Evolutionary conservation across 2,113 vertebrate species (phyloP).

Genomic region (Nibea albiflora): DNA sequence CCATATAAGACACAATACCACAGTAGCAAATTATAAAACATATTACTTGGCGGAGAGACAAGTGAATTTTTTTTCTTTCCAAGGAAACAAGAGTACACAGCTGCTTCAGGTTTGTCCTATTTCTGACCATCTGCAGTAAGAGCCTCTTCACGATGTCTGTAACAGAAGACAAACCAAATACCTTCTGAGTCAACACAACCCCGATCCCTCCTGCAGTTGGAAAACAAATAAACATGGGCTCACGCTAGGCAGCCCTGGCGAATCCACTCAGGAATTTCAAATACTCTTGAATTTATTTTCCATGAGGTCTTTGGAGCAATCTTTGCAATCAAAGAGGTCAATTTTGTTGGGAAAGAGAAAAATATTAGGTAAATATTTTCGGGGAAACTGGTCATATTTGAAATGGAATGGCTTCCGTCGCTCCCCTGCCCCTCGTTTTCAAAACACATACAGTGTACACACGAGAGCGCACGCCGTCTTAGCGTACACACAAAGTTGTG

Average conservation of each 20-base stretch:
- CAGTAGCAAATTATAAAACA: slow-evolving; percentile 72
- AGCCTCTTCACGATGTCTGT: slow-evolving; percentile 70
- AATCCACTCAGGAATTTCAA: slow-evolving; percentile 78
- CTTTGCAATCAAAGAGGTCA: slow-evolving; percentile 76
- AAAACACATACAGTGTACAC: slow-evolving; percentile 35
- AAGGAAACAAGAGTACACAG: slow-evolving; percentile 65
- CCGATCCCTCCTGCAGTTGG: slow-evolving; percentile 65
- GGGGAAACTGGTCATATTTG: slow-evolving; percentile 75
- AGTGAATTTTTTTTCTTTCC: slow-evolving; percentile 29
- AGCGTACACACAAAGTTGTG: slow-evolving; percentile 24
- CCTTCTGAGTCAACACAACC: slow-evolving; percentile 76
- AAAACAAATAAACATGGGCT: slow-evolving; percentile 82
- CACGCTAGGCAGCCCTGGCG: slow-evolving; percentile 59
- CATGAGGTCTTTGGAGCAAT: slow-evolving; percentile 79
- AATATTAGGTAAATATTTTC: slow-evolving; percentile 85
- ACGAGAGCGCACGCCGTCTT: slow-evolving; percentile 16
- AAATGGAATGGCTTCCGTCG: slow-evolving; percentile 66
- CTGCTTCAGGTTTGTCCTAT: slow-evolving; percentile 71
- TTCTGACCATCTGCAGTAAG: slow-evolving; percentile 70
- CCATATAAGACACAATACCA: slow-evolving; percentile 58
- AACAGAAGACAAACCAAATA: slow-evolving; percentile 79
- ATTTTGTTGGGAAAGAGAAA: slow-evolving; percentile 79
- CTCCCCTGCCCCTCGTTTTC: slow-evolving; percentile 42
- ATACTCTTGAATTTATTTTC: slow-evolving; percentile 84
- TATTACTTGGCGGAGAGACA: slow-evolving; percentile 72